Evolutionary conservation across 2,113 vertebrate species (phyloP).

Genomic region (Apaloderma vittatum): DNA sequence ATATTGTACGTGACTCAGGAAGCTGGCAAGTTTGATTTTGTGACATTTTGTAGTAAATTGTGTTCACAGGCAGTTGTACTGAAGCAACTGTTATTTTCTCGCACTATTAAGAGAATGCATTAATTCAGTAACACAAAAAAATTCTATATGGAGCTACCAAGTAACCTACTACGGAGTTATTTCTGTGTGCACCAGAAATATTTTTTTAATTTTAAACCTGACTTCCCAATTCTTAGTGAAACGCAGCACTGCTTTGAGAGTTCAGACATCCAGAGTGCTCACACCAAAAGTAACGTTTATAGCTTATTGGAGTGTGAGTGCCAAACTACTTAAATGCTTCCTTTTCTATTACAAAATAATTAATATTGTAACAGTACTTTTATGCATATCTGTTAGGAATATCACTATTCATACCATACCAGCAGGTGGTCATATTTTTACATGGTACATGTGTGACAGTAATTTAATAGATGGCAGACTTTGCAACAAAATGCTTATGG

Average conservation of each 20-base stretch:
- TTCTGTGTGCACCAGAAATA: background rate
- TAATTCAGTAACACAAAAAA: background rate
- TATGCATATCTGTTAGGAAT: background rate
- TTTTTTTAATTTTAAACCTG: background rate
- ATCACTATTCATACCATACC: background rate
- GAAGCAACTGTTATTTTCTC: background rate
- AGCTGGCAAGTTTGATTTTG: background rate
- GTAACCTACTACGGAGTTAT: background rate
- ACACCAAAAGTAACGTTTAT: background rate
- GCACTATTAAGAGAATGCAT: background rate
- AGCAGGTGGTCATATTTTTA: background rate
- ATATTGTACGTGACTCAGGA: rapidly evolving
- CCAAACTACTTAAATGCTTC: background rate
- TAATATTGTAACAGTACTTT: background rate
- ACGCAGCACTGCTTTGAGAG: rapidly evolving
- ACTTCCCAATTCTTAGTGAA: background rate
- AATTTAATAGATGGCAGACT: background rate
- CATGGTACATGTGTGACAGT: background rate
- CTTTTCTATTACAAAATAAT: background rate
- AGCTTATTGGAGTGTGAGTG: background rate
- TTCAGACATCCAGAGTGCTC: background rate
- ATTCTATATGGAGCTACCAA: background rate
- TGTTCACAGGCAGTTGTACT: background rate
- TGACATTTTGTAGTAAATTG: background rate
- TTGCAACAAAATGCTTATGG: background rate